Percentiles rank a stretch among this genome's conserved stretches.
Conservation (phyloP, 1,140 invertebrate genomes). For the Calephelis virginiensis region DNA sequence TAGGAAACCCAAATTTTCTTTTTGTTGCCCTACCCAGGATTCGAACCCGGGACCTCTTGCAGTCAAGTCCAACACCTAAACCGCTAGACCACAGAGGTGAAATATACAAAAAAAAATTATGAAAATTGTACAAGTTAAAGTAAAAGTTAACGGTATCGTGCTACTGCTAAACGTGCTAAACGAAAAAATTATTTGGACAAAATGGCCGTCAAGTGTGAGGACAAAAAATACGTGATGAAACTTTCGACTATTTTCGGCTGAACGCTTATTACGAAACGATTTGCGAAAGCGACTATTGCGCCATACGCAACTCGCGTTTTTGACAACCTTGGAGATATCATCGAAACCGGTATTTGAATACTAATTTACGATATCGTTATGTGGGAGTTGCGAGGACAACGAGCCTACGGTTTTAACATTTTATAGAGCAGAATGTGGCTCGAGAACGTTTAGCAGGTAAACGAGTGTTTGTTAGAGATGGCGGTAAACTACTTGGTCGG, state of each 20-base stretch:
- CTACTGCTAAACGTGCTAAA: constrained; percentile 8
- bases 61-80: no score
- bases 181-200: constrained; percentile 18
- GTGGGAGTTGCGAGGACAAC: constrained; percentile 33
- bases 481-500: constrained; percentile 57
- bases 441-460: constrained; percentile 56
- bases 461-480: constrained; percentile 53
- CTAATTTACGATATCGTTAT: constrained; percentile 37
- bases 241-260: constrained; percentile 59
- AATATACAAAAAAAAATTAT: neutral
- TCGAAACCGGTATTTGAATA: constrained; percentile 46
- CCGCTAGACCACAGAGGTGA: no score
- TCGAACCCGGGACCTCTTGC: no score
- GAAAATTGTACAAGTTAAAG: neutral
- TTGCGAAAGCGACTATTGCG: constrained; percentile 63
- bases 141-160: neutral
- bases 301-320: constrained; percentile 40
- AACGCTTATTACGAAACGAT: constrained; percentile 50
- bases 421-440: constrained; percentile 40
- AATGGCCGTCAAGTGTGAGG: constrained; percentile 29
- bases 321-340: constrained; percentile 45
- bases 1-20: no score
- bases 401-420: constrained; percentile 26
- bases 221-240: constrained; percentile 53
- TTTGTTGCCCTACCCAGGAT: no score